Evolutionary conservation across 1,140 invertebrate species (phyloP).

Genomic region (Philotrypesis tridentata): DNA sequence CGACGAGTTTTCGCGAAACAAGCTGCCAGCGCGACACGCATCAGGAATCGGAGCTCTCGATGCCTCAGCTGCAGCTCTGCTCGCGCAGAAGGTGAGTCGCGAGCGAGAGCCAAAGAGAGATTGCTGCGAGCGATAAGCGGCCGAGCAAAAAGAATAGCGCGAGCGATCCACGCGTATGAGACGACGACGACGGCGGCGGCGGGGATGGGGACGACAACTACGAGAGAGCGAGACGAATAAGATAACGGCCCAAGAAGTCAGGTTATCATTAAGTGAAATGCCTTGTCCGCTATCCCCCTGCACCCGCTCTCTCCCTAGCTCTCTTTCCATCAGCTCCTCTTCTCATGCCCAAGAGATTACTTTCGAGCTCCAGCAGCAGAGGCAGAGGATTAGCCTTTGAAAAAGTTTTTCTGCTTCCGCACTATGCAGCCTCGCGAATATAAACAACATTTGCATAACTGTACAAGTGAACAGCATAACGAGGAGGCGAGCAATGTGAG

Average conservation of each 20-base stretch:
- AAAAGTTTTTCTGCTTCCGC: too few species aligned
- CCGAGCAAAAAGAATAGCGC: neutral
- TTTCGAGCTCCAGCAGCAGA: too few species aligned
- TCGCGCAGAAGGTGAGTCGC: too few species aligned
- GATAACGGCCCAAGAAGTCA: slow-evolving; percentile 54
- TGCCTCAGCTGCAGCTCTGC: slow-evolving; percentile 46
- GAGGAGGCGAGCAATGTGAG: too few species aligned
- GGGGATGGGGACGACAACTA: slow-evolving; percentile 29
- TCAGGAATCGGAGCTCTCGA: slow-evolving; percentile 53
- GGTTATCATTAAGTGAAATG: slow-evolving; percentile 74
- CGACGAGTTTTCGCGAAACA: slow-evolving; percentile 47
- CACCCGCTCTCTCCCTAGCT: slow-evolving; percentile 55
- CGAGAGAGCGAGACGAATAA: slow-evolving; percentile 48
- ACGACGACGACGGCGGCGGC: slow-evolving; percentile 9
- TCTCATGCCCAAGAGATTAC: neutral
- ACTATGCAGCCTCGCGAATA: too few species aligned
- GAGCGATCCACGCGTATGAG: slow-evolving; percentile 16
- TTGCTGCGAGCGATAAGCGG: slow-evolving; percentile 57
- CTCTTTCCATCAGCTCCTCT: slow-evolving; percentile 60
- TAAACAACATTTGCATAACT: too few species aligned
- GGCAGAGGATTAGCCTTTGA: too few species aligned
- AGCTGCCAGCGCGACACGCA: slow-evolving; percentile 30
- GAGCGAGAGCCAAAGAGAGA: slow-evolving; percentile 52
- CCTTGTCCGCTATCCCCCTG: slow-evolving; percentile 70
- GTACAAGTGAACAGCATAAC: too few species aligned